Evolutionary conservation across 2,888 invertebrate species (phyloP), one percentile per base, ranked within the genome.

Genomic region (Heteromyza rotundicornis): DNA sequence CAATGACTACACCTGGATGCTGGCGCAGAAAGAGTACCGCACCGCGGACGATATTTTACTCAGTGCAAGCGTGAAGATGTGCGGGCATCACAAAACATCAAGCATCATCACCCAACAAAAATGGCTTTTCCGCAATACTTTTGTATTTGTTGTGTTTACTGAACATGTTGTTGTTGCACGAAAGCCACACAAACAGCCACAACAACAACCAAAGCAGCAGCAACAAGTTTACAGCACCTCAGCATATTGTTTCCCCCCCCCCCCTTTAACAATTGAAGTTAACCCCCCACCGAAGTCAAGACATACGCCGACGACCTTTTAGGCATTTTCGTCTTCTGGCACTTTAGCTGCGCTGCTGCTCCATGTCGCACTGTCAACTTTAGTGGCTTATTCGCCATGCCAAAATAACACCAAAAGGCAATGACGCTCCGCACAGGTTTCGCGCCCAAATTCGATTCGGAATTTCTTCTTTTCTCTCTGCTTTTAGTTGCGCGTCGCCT

Each of bases 1-100:
- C 57, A 59, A 58, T 24, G 55, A 57, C 54, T 59, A 59, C 63
- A 57, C 40, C 60, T 58, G 62, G 60, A 58, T 23, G 32, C 20
- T 20, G 60, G 14, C 22, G 27, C 58, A 50, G 10, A 27, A 10
- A 40, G n/a, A 10, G 27, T n/a, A 40, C 40, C 40, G 5, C 10
- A n/a, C n/a, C n/a, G 40, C 40, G 8, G n/a, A n/a, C 5, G 40
- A 3, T n/a, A n/a, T n/a, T 7, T n/a, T n/a, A 40, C 5, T 40
- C 40, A 40, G 5, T 7, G 40, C 23, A 44, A 54, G 32, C 20
- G 19, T 32, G 52, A 53, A 53, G 52, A 53, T 53, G 52, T 16
- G 52, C 32, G 10, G 5, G 40, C 40, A 40, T 27, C 52, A n/a
- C 51, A 23, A 19, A 19, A 20, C 51, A 23, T 14, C 24, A 22